A percentile compares a stretch with the other conserved stretches of the same genome.
phyloP scores from a whole-genome alignment of 1,140 invertebrate species.

The Drusus annulatus region DNA sequence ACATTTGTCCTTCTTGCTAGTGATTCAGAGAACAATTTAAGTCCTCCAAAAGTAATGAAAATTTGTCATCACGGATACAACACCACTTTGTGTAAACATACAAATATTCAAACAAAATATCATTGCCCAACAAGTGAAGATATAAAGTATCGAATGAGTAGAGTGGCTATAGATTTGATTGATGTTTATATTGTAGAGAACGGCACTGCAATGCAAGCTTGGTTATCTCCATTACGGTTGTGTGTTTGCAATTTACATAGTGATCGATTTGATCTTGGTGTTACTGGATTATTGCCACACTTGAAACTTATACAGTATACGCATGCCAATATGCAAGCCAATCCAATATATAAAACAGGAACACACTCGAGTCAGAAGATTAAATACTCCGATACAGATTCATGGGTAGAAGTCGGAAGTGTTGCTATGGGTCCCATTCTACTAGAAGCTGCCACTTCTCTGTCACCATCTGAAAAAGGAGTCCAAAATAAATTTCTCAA shows the following conservation, averaged over 20 bases:
- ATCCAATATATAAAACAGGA: constrained; percentile 65
- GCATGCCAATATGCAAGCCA: constrained; percentile 67
- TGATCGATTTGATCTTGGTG: constrained; percentile 88
- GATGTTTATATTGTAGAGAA: constrained; percentile 93
- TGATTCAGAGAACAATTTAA: constrained; percentile 91
- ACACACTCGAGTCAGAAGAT: constrained; percentile 64
- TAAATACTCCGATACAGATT: constrained; percentile 72
- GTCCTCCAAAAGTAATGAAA: constrained; percentile 81
- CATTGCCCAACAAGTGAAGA: constrained; percentile 90
- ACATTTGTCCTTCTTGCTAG: constrained; percentile 89
- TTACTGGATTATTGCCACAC: constrained; percentile 90
- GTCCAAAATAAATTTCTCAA: constrained; percentile 90
- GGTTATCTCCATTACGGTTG: constrained; percentile 90
- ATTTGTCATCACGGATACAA: constrained; percentile 90
- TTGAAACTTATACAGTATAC: constrained; percentile 69
- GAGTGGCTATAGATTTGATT: constrained; percentile 91
- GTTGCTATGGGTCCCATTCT: constrained; percentile 90
- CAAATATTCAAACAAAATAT: constrained; percentile 80
- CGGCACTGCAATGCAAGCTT: constrained; percentile 89
- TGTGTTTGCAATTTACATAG: constrained; percentile 96
- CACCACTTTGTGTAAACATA: constrained; percentile 83
- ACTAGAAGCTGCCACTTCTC: constrained; percentile 92
- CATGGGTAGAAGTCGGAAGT: constrained; percentile 96
- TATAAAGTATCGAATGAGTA: constrained; percentile 95
- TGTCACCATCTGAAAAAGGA: constrained; percentile 81